phyloP scores from a whole-genome alignment of 2,113 vertebrate genomes.

The Cynoglossus semilaevis region DNA sequence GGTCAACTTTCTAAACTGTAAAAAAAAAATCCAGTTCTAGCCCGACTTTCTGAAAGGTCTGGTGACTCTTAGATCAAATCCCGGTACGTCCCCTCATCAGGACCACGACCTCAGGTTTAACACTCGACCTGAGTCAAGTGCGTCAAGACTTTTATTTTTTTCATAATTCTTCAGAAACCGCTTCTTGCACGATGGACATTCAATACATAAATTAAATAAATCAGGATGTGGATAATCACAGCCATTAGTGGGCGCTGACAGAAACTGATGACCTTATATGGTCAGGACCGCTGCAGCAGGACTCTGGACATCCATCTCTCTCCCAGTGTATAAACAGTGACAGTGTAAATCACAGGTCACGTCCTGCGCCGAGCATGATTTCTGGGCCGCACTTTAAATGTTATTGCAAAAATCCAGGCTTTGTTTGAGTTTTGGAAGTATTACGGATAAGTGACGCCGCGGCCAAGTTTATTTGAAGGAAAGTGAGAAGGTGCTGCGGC shows the following conservation, averaged over 20 bases:
- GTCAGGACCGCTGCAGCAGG: slow-evolving; percentile 14
- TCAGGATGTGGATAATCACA: slow-evolving; percentile 11
- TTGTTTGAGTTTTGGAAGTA: slow-evolving; percentile 24
- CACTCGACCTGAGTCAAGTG: too few relatives aligned
- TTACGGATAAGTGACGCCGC: slow-evolving; percentile 1
- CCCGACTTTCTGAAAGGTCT: too few relatives aligned
- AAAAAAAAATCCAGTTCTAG: too few relatives aligned
- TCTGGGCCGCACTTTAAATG: slow-evolving; percentile 15
- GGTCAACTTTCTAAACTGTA: too few relatives aligned
- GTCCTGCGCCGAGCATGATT: background rate
- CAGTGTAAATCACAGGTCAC: slow-evolving; percentile 29
- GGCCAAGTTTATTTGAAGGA: slow-evolving; percentile 21
- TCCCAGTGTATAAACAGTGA: slow-evolving; percentile 4
- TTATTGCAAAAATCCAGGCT: background rate
- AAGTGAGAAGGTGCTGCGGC: slow-evolving; percentile 56
- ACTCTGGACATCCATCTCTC: background rate
- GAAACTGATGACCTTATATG: slow-evolving; percentile 43
- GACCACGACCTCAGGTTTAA: too few relatives aligned
- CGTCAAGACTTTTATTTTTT: too few relatives aligned
- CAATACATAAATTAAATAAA: slow-evolving; percentile 13
- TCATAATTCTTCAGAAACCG: too few relatives aligned
- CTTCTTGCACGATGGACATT: too few relatives aligned
- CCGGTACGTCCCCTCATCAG: too few relatives aligned
- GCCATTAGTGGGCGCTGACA: slow-evolving; percentile 6
- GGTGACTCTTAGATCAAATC: too few relatives aligned